These are phyloP conservation scores for Lynx canadensis DNA, from an alignment of 2,113 vertebrate species.

Conservation along the genomic window DNA sequence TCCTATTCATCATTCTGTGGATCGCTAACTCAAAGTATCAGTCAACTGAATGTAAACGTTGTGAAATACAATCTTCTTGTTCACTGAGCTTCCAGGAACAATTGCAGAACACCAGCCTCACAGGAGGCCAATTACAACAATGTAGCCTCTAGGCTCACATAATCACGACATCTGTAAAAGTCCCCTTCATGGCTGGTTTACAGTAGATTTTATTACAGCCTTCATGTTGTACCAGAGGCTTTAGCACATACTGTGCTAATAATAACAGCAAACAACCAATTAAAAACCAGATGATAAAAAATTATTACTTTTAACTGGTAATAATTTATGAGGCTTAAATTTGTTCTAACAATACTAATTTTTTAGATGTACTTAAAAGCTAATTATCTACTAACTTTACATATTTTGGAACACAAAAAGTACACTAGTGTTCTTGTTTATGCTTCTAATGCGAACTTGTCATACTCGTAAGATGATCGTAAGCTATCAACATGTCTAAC, in stretches of 20 bases:
- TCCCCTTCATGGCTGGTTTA: conserved; percentile 82
- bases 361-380: not conserved
- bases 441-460: not conserved
- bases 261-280: conserved; percentile 59
- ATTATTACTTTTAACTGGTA: conserved; percentile 49
- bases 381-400: conserved; percentile 22
- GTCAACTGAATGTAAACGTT: conserved; percentile 43
- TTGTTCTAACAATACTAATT: not conserved
- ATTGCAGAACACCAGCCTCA: not conserved
- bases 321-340: conserved; percentile 22
- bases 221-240: conserved; percentile 74
- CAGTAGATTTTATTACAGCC: conserved; percentile 76
- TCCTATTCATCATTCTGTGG: not conserved
- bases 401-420: conserved; percentile 25
- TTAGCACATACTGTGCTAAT: conserved; percentile 78
- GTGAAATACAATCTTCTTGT: conserved; percentile 57
- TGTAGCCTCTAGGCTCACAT: conserved; percentile 67
- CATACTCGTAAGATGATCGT: not conserved
- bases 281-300: conserved; percentile 46
- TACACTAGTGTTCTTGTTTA: not conserved
- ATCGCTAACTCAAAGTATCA: conserved; percentile 25
- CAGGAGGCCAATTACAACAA: conserved; percentile 15
- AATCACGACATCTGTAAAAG: conserved; percentile 56
- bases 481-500: not conserved
- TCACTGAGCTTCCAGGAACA: conserved; percentile 15